Evolutionary conservation across 2,797 vertebrate genomes (phyloP), one percentile per base, ranked within the genome.

Genomic region (Pantherophis vulpinus): DNA sequence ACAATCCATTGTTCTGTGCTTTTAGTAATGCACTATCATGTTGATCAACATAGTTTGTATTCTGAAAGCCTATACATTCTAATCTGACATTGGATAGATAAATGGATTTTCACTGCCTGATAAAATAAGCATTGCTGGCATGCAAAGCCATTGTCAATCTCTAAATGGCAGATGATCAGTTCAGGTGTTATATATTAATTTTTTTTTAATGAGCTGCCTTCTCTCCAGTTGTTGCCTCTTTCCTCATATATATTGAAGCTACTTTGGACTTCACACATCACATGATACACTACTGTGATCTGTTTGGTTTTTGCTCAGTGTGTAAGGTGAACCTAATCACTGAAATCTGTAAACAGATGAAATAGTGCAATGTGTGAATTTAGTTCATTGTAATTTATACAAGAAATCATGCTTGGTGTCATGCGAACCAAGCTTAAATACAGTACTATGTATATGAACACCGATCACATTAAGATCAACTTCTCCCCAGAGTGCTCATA

Each of bases 1-100:
- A 54, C 89, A 92, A 61, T 63, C 79, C 55, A 94, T 96, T 93
- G 92, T 83, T 94, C 55, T 59, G 54, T 54, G 16, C 89, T 92
- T 56, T 63, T 6, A 86, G 66, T 66, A 94, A 95, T 94, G 60
- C 7, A n/a, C 93, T 93, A 96, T 90, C 91, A 91, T 93, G 60
- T 29, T 90, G 56, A 18, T 86, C 63, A 93, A 70, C 86, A 58
- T 87, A 58, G 11, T 55, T 90, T 90, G 74, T 32, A 63, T 86
- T 63, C 47, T 92, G 32, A 37, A 88, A 29, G 37, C 47, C 32
- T 32, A 79, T 89, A 60, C 16, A 29, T 79, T 79, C 63, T 42
- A 58, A 60, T 54, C 79, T 66, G 47, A 83, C 60, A 32, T 16
- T 90, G 32, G 25, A 87, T 54, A 60, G 47, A 90, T 63, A 88